Evolutionary conservation across 2,113 vertebrate species (phyloP).

Genomic region (Leuciscus idus): DNA sequence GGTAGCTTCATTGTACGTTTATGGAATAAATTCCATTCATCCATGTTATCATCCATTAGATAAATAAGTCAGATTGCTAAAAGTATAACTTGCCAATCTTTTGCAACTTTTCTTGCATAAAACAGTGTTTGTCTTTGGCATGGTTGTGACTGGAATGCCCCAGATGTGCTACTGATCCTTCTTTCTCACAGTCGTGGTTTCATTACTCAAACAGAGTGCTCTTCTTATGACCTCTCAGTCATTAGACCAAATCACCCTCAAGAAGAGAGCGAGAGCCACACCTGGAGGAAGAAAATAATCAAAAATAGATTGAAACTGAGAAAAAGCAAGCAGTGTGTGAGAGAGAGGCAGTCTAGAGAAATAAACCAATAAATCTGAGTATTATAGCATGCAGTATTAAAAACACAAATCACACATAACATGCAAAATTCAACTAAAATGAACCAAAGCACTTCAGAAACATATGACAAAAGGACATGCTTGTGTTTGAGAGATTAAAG

Average conservation of each 20-base stretch:
- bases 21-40: neutral
- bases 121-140: neutral
- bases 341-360: neutral
- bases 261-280: conserved; percentile 29
- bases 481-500: conserved; percentile 32
- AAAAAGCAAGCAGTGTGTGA: neutral
- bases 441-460: conserved; percentile 16
- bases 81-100: neutral
- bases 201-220: conserved; percentile 41
- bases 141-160: neutral
- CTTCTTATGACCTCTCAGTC: conserved; percentile 36
- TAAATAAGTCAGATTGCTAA: neutral
- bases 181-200: conserved; percentile 32
- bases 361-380: neutral
- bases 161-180: conserved; percentile 16
- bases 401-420: neutral
- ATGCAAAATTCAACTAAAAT: neutral
- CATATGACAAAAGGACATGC: neutral
- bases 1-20: neutral
- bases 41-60: neutral
- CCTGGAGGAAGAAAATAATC: conserved; percentile 40
- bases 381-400: conserved; percentile 3
- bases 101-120: neutral
- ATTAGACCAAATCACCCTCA: conserved; percentile 28
- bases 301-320: conserved; percentile 21